These are phyloP conservation scores for Colinus virginianus DNA, from an alignment of 2,113 vertebrate species.

Conservation along the genomic window DNA sequence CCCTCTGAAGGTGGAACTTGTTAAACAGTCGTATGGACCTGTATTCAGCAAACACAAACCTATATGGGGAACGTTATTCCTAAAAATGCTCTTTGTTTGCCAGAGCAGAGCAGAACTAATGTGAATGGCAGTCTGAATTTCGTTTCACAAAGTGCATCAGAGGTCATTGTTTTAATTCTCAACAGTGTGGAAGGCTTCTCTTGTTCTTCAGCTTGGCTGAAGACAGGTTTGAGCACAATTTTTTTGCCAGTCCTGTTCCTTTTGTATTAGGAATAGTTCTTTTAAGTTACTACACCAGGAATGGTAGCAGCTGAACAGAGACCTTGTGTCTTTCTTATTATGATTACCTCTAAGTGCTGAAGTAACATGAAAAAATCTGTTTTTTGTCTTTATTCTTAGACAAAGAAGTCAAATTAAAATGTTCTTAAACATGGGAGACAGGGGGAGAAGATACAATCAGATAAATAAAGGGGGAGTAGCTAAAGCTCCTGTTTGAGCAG, in stretches of 20 bases:
- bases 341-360: neutral
- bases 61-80: neutral
- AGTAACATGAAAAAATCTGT: neutral
- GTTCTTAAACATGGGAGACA: neutral
- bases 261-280: neutral
- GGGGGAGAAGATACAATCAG: neutral
- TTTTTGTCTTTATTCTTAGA: neutral
- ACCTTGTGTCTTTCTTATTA: neutral
- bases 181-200: neutral
- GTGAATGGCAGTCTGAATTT: neutral
- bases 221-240: fast-evolving
- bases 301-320: neutral
- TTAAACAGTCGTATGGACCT: fast-evolving
- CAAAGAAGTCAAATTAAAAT: neutral
- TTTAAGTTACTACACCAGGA: neutral
- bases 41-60: neutral
- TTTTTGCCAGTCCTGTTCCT: neutral
- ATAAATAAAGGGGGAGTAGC: neutral
- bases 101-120: neutral
- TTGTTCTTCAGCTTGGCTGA: neutral
- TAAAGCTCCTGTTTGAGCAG: neutral
- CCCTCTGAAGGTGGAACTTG: neutral
- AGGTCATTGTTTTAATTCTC: neutral
- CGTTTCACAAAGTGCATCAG: neutral
- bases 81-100: neutral